A percentile compares a stretch with the other conserved stretches of the same genome.
phyloP scores from a whole-genome alignment of 1,140 invertebrate species.

The Brevipalpus yothersi region DNA sequence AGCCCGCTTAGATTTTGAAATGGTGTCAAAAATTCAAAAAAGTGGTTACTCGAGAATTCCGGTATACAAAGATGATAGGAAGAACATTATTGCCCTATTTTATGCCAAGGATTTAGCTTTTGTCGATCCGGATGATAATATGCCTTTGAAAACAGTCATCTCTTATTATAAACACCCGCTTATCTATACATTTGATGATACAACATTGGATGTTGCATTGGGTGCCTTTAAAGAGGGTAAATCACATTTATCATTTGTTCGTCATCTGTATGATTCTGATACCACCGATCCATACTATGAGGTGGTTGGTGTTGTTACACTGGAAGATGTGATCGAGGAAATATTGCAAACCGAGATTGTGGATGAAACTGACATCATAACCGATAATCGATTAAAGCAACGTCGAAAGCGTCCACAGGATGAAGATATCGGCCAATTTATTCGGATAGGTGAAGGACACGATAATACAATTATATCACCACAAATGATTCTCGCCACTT shows the following conservation, averaged over 20 bases:
- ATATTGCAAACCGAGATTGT: conserved; percentile 79
- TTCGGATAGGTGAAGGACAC: conserved; percentile 30
- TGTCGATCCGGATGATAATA: conserved; percentile 90
- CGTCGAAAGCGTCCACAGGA: conserved; percentile 31
- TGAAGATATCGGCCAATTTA: conserved; percentile 57
- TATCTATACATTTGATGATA: conserved; percentile 84
- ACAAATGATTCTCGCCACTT: conserved; percentile 69
- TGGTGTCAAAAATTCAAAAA: conserved; percentile 61
- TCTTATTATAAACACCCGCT: conserved; percentile 91
- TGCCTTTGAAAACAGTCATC: conserved; percentile 67
- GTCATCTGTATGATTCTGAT: conserved; percentile 49
- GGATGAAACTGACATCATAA: conserved; percentile 66
- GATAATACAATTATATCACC: conserved; percentile 38
- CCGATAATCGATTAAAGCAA: conserved; percentile 52
- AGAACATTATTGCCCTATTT: conserved; percentile 73
- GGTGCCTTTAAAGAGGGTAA: conserved; percentile 77
- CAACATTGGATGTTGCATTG: conserved; percentile 78
- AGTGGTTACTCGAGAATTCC: conserved; percentile 82
- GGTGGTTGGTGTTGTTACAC: conserved; percentile 61
- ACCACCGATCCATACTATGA: conserved; percentile 50
- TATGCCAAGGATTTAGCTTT: conserved; percentile 94
- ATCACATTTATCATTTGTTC: conserved; percentile 66
- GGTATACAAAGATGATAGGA: conserved; percentile 51
- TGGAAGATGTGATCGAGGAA: conserved; percentile 85
- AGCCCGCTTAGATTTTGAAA: conserved; percentile 74